Percentiles rank a stretch among this genome's conserved stretches.
phyloP scores from a whole-genome alignment of 2,797 vertebrate genomes.

The Pipistrellus nathusii region DNA sequence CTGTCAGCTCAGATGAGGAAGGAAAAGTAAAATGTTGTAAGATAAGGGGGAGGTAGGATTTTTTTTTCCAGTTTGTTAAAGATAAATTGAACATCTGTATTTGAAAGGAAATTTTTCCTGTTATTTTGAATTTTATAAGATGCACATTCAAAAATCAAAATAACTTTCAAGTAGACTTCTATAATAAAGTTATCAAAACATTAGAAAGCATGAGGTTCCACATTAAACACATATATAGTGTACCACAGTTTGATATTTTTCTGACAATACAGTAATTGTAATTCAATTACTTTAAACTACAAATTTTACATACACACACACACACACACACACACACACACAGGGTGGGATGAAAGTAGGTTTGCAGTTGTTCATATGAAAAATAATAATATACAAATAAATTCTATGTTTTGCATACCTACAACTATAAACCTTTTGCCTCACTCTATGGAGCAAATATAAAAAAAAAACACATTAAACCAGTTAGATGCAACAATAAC shows the following conservation, averaged over 20 bases:
- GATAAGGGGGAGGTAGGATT: not conserved
- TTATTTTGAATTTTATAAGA: conserved; percentile 13
- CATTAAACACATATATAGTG: not conserved
- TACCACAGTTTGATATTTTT: conserved; percentile 4
- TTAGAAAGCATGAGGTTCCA: conserved; percentile 4
- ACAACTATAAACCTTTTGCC: not conserved
- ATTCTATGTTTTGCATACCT: not conserved
- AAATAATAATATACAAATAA: not conserved
- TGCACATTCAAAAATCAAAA: not conserved
- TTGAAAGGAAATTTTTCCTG: not conserved
- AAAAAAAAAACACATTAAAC: not conserved
- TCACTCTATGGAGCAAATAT: not conserved
- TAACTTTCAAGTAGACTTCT: not conserved
- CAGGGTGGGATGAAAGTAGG: not conserved
- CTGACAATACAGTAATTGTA: not conserved
- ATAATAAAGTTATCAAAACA: not conserved
- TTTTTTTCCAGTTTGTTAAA: not conserved
- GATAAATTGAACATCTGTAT: not conserved
- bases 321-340: too few species aligned
- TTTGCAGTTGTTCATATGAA: not conserved
- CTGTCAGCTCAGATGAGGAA: not conserved
- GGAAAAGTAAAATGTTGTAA: not conserved
- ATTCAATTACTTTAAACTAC: not conserved
- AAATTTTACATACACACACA: not conserved
- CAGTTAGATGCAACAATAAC: not conserved